Percentiles rank a stretch among this genome's conserved stretches.
Conservation (phyloP, 2,113 vertebrate genomes). For the Cheilinus undulatus region DNA sequence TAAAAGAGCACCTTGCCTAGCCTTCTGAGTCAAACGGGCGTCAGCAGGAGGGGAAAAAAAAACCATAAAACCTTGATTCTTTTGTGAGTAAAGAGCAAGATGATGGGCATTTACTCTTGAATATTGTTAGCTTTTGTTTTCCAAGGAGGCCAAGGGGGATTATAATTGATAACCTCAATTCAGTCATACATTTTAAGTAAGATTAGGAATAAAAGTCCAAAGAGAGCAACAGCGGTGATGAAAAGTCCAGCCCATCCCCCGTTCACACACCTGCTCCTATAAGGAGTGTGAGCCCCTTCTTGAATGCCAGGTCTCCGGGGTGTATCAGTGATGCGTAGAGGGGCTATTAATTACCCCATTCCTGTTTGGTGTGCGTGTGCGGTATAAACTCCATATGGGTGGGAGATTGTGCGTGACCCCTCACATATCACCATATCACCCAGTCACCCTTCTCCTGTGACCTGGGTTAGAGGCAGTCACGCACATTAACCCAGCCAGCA, state of each 20-base stretch:
- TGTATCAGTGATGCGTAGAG: conserved; percentile 55
- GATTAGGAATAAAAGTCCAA: too few relatives aligned
- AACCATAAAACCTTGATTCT: background rate
- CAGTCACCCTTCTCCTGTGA: conserved; percentile 40
- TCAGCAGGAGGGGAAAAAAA: background rate
- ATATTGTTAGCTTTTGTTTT: too few relatives aligned
- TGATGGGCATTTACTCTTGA: too few relatives aligned
- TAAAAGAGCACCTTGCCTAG: conserved; percentile 33
- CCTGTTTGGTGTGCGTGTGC: conserved; percentile 32
- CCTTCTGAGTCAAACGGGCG: conserved; percentile 3
- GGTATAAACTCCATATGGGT: conserved; percentile 59
- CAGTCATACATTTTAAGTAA: too few relatives aligned
- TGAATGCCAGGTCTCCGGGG: conserved; percentile 56
- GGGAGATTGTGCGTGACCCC: conserved; percentile 55
- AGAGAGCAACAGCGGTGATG: background rate
- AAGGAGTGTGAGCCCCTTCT: conserved; percentile 49
- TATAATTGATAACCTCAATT: too few relatives aligned
- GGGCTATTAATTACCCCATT: conserved; percentile 74
- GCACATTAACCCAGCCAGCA: conserved; percentile 38
- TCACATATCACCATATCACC: conserved; percentile 63
- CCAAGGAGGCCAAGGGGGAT: too few relatives aligned
- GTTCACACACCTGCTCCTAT: conserved; percentile 49
- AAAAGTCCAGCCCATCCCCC: background rate
- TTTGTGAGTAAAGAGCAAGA: background rate
- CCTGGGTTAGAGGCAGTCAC: conserved; percentile 40